These are phyloP conservation scores for Cepaea hortensis DNA, from an alignment of 2,888 invertebrate species.

Conservation along the genomic window DNA sequence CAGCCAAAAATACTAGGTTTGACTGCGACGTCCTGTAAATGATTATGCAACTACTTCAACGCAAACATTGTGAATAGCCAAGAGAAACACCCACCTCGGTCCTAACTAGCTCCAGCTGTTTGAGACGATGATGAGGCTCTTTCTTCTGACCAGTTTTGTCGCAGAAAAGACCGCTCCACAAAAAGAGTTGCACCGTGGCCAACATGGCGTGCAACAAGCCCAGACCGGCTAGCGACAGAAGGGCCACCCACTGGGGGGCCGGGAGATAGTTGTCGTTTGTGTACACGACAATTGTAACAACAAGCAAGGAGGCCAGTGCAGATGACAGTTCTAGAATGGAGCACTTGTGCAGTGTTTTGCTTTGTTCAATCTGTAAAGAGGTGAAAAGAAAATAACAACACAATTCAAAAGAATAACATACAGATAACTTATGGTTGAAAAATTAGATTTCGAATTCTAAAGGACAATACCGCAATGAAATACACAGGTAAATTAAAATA, in stretches of 20 bases:
- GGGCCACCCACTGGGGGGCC: conserved; percentile 59
- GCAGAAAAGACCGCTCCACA: conserved; percentile 64
- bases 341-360: conserved; percentile 59
- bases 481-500: too few species aligned
- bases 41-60: too few species aligned
- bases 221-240: conserved; percentile 55
- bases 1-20: too few species aligned
- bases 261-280: conserved; percentile 50
- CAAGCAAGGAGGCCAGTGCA: conserved; percentile 52
- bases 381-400: background rate
- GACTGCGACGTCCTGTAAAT: too few species aligned
- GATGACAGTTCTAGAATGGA: conserved; percentile 57
- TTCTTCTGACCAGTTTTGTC: conserved; percentile 54
- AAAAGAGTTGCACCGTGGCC: conserved; percentile 58
- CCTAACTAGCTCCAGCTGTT: conserved; percentile 67
- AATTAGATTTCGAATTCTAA: too few species aligned
- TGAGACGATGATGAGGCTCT: conserved; percentile 66
- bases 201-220: conserved; percentile 59
- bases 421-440: too few species aligned
- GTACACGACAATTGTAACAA: conserved; percentile 60
- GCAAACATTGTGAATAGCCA: too few species aligned
- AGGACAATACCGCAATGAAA: too few species aligned
- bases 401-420: too few species aligned
- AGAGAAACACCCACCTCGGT: conserved; percentile 60
- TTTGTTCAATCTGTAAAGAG: conserved; percentile 54